phyloP scores from a whole-genome alignment of 1,140 invertebrate species.

The Cepaea nemoralis region DNA sequence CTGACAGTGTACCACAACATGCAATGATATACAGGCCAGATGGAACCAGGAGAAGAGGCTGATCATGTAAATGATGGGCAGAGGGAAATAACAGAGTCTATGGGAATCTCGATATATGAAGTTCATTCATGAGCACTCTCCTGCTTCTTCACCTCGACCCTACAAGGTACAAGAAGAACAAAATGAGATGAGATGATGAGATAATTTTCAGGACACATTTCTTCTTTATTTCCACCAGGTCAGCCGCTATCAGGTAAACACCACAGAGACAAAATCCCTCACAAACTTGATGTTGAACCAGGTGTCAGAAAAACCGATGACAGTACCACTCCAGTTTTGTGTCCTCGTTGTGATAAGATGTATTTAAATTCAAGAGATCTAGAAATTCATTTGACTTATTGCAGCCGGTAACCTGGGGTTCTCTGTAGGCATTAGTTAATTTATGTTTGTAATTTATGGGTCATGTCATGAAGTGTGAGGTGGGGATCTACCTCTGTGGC shows the following conservation, averaged over 20 bases:
- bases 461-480: too few species aligned
- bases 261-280: neutral
- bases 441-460: too few species aligned
- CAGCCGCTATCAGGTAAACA: constrained; percentile 30
- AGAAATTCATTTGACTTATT: constrained; percentile 68
- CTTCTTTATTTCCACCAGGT: neutral
- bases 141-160: neutral
- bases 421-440: too few species aligned
- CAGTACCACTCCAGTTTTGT: constrained; percentile 52
- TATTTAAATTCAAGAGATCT: constrained; percentile 61
- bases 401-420: constrained; percentile 48
- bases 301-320: constrained; percentile 1
- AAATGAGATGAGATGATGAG: too few species aligned
- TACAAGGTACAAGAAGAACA: neutral
- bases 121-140: neutral
- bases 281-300: neutral
- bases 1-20: too few species aligned
- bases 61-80: too few species aligned
- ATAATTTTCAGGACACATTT: too few species aligned
- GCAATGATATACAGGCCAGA: too few species aligned
- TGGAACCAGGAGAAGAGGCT: too few species aligned
- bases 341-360: constrained; percentile 68
- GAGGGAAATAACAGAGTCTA: too few species aligned
- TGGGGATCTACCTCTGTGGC: too few species aligned
- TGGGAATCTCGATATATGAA: neutral